These are phyloP conservation scores for Horisme vitalbata DNA, from an alignment of 2,888 invertebrate species.

Conservation along the genomic window DNA sequence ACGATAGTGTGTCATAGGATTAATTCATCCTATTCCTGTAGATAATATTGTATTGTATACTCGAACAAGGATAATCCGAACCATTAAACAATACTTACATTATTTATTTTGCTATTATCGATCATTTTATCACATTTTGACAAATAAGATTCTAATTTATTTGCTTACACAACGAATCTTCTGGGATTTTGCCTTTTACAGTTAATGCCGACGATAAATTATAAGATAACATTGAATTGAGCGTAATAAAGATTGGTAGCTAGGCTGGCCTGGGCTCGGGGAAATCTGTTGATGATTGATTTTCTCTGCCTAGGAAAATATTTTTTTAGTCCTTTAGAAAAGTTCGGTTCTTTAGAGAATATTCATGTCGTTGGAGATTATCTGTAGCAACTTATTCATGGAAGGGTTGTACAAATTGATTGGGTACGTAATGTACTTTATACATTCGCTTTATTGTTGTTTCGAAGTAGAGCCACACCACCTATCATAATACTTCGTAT, in stretches of 20 bases:
- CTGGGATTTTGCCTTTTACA: conserved; percentile 26
- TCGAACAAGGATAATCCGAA: conserved; percentile 17
- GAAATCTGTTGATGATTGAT: conserved; percentile 28
- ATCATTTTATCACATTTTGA: conserved; percentile 25
- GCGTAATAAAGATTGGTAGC: conserved; percentile 28
- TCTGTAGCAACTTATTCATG: background rate
- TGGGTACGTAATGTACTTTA: too few relatives aligned
- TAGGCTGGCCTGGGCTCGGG: conserved; percentile 14
- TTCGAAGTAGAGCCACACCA: too few relatives aligned
- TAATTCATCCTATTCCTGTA: background rate
- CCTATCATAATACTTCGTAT: too few relatives aligned
- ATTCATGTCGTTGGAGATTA: too few relatives aligned
- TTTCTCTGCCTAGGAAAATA: conserved; percentile 15
- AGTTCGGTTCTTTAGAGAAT: too few relatives aligned
- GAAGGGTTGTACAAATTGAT: too few relatives aligned
- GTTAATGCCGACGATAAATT: conserved; percentile 38
- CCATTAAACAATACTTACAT: conserved; percentile 26
- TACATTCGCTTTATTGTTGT: too few relatives aligned
- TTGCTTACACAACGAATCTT: conserved; percentile 33
- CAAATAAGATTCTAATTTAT: conserved; percentile 38
- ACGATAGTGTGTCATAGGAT: conserved; percentile 4
- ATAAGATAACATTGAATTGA: conserved; percentile 41
- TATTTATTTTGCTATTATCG: conserved; percentile 24
- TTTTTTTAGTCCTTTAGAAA: background rate
- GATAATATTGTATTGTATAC: background rate